Percentiles rank a stretch among this genome's conserved stretches.
Conservation (phyloP, 1,140 invertebrate genomes). For the Arctopsyche grandis region DNA sequence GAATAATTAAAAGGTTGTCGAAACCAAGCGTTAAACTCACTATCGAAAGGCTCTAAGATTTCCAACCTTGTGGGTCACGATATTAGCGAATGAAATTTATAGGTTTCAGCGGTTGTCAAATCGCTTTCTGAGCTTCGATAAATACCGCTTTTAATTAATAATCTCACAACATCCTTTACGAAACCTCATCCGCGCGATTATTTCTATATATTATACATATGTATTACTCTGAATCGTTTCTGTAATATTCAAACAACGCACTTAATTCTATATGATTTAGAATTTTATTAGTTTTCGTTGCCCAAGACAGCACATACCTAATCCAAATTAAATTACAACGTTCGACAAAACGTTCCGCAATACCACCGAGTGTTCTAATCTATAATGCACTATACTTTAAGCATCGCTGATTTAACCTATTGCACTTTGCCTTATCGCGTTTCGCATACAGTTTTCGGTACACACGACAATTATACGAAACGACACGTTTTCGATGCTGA, state of each 20-base stretch:
- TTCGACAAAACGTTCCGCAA: not conserved
- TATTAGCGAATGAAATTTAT: not conserved
- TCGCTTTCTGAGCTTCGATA: too few species aligned
- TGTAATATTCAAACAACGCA: not conserved
- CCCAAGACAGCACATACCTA: not conserved
- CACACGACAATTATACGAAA: too few species aligned
- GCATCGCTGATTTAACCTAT: too few species aligned
- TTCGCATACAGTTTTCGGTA: too few species aligned
- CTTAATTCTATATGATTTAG: not conserved
- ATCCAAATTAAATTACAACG: not conserved
- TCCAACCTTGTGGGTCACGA: slow-evolving; percentile 3
- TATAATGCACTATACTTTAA: not conserved
- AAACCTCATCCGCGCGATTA: too few species aligned
- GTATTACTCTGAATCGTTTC: not conserved
- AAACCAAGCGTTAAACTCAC: not conserved
- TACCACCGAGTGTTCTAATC: not conserved
- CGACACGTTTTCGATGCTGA: too few species aligned
- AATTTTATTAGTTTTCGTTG: not conserved
- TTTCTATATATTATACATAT: not conserved
- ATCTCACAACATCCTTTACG: too few species aligned
- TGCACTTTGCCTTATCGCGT: too few species aligned
- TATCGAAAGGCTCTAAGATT: not conserved
- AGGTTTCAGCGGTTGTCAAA: not conserved
- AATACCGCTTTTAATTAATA: too few species aligned
- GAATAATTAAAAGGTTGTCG: not conserved